These are phyloP conservation scores for Polietes domitor DNA, from an alignment of 2,888 invertebrate species.

Conservation along the genomic window DNA sequence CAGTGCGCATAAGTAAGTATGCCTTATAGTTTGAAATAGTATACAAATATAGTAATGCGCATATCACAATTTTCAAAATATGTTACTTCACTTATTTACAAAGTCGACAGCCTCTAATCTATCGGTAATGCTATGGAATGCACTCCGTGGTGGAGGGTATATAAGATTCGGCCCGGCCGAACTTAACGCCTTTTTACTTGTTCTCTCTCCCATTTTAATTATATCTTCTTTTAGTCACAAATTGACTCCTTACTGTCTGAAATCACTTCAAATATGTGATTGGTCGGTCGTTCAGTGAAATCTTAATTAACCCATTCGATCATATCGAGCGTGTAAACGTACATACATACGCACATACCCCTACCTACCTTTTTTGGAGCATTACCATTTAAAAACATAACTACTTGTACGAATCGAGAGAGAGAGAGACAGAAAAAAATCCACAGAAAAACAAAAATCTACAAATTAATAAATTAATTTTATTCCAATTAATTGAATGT, in stretches of 20 bases:
- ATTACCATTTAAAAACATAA: slow-evolving; percentile 14
- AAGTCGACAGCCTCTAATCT: no score
- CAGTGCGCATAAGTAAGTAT: no score
- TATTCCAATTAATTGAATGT: slow-evolving; percentile 43
- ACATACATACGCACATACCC: background rate
- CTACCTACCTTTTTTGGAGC: background rate
- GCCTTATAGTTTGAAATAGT: no score
- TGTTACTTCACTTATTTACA: no score
- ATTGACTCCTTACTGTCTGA: slow-evolving; percentile 15
- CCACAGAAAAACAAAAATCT: slow-evolving; percentile 9
- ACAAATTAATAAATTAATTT: slow-evolving; percentile 67
- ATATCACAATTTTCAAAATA: no score
- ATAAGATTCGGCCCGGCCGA: no score
- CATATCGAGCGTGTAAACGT: no score
- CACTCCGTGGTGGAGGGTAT: no score
- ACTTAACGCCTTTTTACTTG: no score
- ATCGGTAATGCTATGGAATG: no score
- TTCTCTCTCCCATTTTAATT: background rate
- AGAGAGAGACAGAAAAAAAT: background rate
- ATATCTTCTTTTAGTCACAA: background rate
- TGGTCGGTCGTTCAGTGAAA: slow-evolving; percentile 48
- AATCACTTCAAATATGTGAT: slow-evolving; percentile 14
- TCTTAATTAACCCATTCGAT: slow-evolving; percentile 64
- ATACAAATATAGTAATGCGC: no score
- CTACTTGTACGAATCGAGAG: background rate